These are phyloP conservation scores for Pipistrellus kuhlii DNA, from an alignment of 2,797 vertebrate species.

Conservation along the genomic window DNA sequence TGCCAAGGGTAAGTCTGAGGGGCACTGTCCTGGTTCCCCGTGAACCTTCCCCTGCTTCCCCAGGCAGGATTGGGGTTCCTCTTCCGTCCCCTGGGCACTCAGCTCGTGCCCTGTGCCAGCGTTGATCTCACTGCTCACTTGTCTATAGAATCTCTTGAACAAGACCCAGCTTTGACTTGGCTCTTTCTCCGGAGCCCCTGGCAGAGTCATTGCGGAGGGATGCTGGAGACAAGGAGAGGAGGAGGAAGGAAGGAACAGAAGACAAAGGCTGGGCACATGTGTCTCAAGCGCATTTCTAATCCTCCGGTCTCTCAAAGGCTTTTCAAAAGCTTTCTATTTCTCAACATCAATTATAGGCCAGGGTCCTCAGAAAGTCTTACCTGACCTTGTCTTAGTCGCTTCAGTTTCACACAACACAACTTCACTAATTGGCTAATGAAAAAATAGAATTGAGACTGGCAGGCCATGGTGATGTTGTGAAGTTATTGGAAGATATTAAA, in stretches of 20 bases:
- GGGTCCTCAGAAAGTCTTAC: neutral
- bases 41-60: neutral
- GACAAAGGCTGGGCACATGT: constrained; percentile 40
- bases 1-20: constrained; percentile 54
- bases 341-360: neutral
- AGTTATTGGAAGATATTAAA: neutral
- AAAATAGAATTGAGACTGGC: neutral
- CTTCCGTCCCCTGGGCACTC: constrained; percentile 37
- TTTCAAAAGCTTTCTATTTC: neutral
- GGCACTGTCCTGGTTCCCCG: neutral
- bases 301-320: neutral
- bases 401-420: neutral
- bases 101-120: neutral
- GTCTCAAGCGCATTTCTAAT: neutral
- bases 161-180: constrained; percentile 49
- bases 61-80: neutral
- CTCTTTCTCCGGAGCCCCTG: constrained; percentile 45
- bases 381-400: neutral
- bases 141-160: constrained; percentile 71
- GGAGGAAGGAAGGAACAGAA: neutral
- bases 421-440: neutral
- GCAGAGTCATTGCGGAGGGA: neutral
- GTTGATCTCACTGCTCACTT: constrained; percentile 58
- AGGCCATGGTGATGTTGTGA: neutral
- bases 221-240: neutral